Conservation (phyloP, 2,113 vertebrate genomes). For the Cavia aperea region DNA sequence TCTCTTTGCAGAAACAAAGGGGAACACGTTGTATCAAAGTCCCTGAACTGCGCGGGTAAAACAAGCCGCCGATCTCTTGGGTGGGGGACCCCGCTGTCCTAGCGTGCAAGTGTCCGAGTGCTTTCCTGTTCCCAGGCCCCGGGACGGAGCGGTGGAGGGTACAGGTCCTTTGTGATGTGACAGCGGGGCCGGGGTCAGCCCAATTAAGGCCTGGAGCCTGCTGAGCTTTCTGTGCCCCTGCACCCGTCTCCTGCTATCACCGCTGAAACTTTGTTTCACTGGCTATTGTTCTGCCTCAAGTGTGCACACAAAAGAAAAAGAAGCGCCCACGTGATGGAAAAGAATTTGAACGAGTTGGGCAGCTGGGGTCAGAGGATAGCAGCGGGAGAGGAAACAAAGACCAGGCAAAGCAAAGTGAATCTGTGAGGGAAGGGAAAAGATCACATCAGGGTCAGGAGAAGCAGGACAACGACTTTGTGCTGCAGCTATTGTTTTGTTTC, state of each 20-base stretch:
- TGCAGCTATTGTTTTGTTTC: no score
- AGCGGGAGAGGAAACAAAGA: constrained; percentile 56
- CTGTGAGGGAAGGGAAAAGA: not conserved
- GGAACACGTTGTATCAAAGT: constrained; percentile 73
- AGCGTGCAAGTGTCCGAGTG: not conserved
- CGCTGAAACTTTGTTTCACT: no score
- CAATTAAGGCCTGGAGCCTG: no score
- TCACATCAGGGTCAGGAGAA: constrained; percentile 18
- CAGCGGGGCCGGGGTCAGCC: no score
- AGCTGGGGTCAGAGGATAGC: constrained; percentile 70
- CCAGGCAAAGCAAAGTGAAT: constrained; percentile 64
- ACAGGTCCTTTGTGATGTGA: not conserved
- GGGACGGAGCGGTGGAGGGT: rapidly evolving
- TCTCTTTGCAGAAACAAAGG: constrained; percentile 62
- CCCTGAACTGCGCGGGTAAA: not conserved
- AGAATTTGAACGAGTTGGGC: no score
- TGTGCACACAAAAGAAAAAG: no score
- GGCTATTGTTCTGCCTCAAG: no score
- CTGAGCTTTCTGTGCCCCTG: no score
- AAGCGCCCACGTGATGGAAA: no score
- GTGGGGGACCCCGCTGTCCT: not conserved
- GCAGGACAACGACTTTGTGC: not conserved
- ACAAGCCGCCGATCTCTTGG: not conserved
- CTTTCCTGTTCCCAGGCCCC: not conserved
- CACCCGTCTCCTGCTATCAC: no score